Conservation (phyloP, 1,140 invertebrate genomes). For the Dolichoris vasculosae region DNA sequence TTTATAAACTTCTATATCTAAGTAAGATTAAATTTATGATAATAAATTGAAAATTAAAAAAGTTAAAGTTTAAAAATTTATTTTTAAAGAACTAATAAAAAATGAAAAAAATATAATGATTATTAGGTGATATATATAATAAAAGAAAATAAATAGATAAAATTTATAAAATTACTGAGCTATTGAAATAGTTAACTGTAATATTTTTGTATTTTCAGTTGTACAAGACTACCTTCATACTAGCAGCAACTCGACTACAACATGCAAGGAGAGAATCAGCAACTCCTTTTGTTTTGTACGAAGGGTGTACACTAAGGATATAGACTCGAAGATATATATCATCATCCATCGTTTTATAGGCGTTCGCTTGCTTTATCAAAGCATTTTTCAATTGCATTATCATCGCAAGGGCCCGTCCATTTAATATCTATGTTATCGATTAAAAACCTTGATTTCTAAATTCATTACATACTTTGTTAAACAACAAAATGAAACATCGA, state of each 20-base stretch:
- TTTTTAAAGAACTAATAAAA: too few species aligned
- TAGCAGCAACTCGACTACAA: conserved; percentile 70
- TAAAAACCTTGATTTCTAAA: neutral
- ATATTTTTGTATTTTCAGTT: neutral
- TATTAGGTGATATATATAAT: too few species aligned
- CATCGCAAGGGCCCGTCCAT: conserved; percentile 66
- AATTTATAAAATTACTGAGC: too few species aligned
- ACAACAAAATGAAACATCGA: too few species aligned
- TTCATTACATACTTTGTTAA: neutral
- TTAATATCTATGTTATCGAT: conserved; percentile 48
- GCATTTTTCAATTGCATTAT: conserved; percentile 66
- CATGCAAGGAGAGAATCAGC: conserved; percentile 72
- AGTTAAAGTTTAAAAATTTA: too few species aligned
- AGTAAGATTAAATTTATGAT: too few species aligned
- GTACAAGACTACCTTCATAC: conserved; percentile 60
- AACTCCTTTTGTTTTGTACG: conserved; percentile 68
- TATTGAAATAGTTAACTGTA: neutral
- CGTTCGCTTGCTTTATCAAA: conserved; percentile 67
- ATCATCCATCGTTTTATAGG: conserved; percentile 62
- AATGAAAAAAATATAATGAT: too few species aligned
- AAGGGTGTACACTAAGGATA: conserved; percentile 69
- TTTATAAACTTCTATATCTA: too few species aligned
- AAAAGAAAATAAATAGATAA: too few species aligned
- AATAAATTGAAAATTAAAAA: too few species aligned
- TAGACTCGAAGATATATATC: conserved; percentile 67